These are phyloP conservation scores for Peucedramus taeniatus DNA, from an alignment of 2,113 vertebrate species.

Conservation along the genomic window DNA sequence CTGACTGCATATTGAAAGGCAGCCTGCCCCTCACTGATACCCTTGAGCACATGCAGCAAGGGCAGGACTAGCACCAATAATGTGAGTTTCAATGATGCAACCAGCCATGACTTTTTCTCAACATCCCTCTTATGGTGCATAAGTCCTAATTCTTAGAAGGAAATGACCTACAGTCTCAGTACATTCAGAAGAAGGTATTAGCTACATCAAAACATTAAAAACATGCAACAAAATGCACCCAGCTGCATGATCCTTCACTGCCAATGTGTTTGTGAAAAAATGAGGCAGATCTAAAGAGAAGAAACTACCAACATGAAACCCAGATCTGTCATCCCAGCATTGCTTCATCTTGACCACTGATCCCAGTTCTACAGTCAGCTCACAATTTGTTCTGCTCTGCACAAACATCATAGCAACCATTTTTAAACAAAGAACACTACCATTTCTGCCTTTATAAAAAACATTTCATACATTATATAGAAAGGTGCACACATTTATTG, in stretches of 20 bases:
- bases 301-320: not conserved
- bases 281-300: not conserved
- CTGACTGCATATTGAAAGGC: not conserved
- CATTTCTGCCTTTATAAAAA: not conserved
- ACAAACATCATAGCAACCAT: not conserved
- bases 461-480: not conserved
- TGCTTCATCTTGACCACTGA: not conserved
- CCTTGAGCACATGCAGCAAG: not conserved
- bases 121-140: rapidly evolving
- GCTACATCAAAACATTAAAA: not conserved
- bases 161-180: not conserved
- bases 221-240: not conserved
- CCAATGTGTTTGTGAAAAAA: not conserved
- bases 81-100: not conserved
- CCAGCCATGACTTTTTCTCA: not conserved
- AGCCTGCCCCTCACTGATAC: not conserved
- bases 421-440: not conserved
- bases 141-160: not conserved
- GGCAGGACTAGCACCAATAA: not conserved
- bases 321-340: not conserved
- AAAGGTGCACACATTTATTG: not conserved
- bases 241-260: not conserved
- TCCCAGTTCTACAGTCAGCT: not conserved
- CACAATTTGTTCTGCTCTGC: not conserved
- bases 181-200: not conserved